Conservation (phyloP, 64 coral and sea anemone species). For the Stylophora pistillata region DNA sequence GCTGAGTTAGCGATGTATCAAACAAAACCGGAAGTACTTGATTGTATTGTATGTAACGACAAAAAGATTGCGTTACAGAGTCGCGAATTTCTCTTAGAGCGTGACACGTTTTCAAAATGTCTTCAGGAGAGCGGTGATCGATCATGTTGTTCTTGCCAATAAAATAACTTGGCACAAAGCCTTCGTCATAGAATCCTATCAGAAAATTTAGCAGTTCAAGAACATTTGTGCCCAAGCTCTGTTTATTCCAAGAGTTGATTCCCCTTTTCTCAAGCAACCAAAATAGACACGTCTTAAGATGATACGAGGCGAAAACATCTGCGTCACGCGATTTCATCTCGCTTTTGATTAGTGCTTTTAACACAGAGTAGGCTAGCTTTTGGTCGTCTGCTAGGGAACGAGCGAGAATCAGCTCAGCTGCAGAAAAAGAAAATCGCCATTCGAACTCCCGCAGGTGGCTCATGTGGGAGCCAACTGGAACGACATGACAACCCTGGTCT, state of each 20-base stretch:
- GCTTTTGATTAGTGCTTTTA: slow-evolving; percentile 75
- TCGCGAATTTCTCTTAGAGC: slow-evolving; percentile 52
- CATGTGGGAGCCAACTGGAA: slow-evolving; percentile 70
- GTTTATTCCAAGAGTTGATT: slow-evolving; percentile 8
- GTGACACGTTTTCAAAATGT: slow-evolving; percentile 39
- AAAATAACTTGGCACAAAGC: slow-evolving; percentile 68
- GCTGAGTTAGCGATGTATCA: slow-evolving; percentile 49
- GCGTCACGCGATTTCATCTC: slow-evolving; percentile 62
- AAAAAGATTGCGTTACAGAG: slow-evolving; percentile 43
- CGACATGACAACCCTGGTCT: slow-evolving; percentile 59
- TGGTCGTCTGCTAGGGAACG: slow-evolving; percentile 53
- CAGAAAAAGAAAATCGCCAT: slow-evolving; percentile 82
- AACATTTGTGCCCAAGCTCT: slow-evolving; percentile 47
- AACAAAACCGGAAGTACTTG: slow-evolving; percentile 77
- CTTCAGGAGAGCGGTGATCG: slow-evolving; percentile 63
- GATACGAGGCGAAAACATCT: slow-evolving; percentile 72
- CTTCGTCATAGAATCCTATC: slow-evolving; percentile 61
- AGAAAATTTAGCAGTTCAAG: slow-evolving; percentile 61
- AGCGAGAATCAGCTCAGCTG: slow-evolving; percentile 60
- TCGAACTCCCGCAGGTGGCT: slow-evolving; percentile 55
- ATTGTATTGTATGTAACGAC: slow-evolving; percentile 67
- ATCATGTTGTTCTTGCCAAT: slow-evolving; percentile 75
- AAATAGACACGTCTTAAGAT: slow-evolving; percentile 72
- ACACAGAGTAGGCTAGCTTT: slow-evolving; percentile 70
- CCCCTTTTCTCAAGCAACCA: slow-evolving; percentile 76